Conservation (phyloP, 2,797 vertebrate genomes). For the Sciurus vulgaris region DNA sequence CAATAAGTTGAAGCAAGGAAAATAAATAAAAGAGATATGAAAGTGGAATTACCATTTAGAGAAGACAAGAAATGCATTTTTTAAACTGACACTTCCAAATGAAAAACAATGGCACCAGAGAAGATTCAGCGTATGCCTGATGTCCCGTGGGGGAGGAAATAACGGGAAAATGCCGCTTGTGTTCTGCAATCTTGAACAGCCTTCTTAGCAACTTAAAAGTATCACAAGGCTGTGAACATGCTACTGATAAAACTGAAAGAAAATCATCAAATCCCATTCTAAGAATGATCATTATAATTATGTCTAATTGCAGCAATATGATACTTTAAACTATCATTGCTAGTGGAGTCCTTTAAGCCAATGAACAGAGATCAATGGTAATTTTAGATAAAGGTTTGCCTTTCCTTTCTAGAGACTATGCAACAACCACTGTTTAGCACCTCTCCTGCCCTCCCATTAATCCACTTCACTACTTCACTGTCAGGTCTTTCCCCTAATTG, state of each 20-base stretch:
- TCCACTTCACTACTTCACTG: neutral
- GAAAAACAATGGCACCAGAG: conserved; percentile 28
- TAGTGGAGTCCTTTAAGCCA: neutral
- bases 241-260: neutral
- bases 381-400: neutral
- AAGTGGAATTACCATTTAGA: conserved; percentile 52
- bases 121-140: neutral
- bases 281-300: neutral
- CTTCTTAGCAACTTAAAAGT: neutral
- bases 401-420: neutral
- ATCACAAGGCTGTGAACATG: neutral
- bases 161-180: neutral
- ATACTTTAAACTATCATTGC: neutral
- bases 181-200: neutral
- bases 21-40: conserved; percentile 56
- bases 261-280: neutral
- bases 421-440: neutral
- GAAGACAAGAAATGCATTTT: conserved; percentile 46
- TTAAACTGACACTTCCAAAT: conserved; percentile 53
- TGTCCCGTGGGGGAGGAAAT: neutral
- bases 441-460: neutral
- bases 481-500: conserved; percentile 26
- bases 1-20: conserved; percentile 58
- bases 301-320: neutral
- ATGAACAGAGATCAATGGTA: neutral